These are phyloP conservation scores for Poeciliopsis paucimaculata DNA, from an alignment of 2,797 vertebrate genomes.

Conservation along the genomic window DNA sequence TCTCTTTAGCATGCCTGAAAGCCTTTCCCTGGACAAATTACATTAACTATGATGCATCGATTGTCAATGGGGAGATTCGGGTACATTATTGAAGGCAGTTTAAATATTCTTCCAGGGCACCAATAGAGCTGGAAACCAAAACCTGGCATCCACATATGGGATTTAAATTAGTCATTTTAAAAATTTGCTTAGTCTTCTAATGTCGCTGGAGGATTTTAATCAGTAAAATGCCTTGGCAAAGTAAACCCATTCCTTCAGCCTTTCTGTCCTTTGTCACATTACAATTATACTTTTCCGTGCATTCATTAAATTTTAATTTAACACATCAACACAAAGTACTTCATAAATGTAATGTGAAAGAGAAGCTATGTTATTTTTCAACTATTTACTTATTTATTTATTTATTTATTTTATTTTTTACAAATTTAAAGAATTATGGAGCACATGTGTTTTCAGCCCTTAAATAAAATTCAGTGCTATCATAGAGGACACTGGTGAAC, in stretches of 20 bases:
- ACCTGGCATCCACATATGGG: neutral
- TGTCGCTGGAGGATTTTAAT: neutral
- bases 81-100: conserved; percentile 34
- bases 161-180: neutral
- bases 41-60: conserved; percentile 56
- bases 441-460: neutral
- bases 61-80: conserved; percentile 39
- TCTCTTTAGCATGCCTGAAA: conserved; percentile 53
- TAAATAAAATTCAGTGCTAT: neutral
- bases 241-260: neutral
- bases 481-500: neutral
- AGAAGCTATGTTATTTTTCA: neutral
- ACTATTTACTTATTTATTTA: neutral
- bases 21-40: conserved; percentile 43
- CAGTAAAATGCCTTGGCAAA: neutral
- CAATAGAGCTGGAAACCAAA: conserved; percentile 3
- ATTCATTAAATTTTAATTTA: neutral
- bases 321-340: neutral
- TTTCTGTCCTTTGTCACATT: neutral
- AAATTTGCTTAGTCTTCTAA: neutral
- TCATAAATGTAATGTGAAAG: neutral
- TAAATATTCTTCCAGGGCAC: conserved; percentile 14
- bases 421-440: neutral
- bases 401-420: neutral
- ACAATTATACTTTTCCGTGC: neutral